Conservation (phyloP, 2,888 invertebrate species). For the Acronicta leporina region DNA sequence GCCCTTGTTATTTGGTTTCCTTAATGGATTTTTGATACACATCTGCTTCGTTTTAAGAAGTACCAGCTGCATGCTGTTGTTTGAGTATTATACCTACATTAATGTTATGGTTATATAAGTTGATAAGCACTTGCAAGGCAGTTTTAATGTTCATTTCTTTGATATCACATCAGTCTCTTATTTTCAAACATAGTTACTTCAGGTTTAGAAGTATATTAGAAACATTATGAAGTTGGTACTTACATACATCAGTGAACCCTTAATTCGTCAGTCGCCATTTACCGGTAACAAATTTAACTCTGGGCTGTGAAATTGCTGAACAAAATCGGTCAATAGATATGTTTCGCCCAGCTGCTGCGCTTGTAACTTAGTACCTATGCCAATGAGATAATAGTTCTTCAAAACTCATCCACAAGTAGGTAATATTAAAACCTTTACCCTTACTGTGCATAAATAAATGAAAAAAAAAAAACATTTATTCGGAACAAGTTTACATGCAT, state of each 20-base stretch:
- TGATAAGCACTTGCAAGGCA: not conserved
- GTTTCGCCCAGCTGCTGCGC: not conserved
- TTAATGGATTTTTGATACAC: slow-evolving; percentile 73
- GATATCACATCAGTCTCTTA: too few species aligned
- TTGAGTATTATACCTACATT: not conserved
- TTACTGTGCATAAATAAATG: slow-evolving; percentile 56
- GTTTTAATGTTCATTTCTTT: too few species aligned
- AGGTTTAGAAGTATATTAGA: too few species aligned
- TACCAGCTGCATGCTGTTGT: slow-evolving; percentile 17
- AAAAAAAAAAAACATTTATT: too few species aligned
- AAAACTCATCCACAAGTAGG: slow-evolving; percentile 29
- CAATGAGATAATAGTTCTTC: slow-evolving; percentile 10
- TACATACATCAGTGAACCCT: too few species aligned
- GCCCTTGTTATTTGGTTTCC: slow-evolving; percentile 70
- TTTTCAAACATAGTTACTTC: too few species aligned
- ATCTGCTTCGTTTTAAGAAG: slow-evolving; percentile 58
- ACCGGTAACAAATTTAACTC: not conserved
- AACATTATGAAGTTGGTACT: too few species aligned
- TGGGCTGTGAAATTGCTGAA: too few species aligned
- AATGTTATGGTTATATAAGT: not conserved
- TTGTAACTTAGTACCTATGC: not conserved
- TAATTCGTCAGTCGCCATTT: too few species aligned
- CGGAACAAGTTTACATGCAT: too few species aligned
- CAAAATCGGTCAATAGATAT: too few species aligned
- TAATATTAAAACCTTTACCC: slow-evolving; percentile 34